A percentile compares a stretch with the other conserved stretches of the same genome.
Conservation (phyloP, 2,888 invertebrate genomes). For the Blastobasis adustella region DNA sequence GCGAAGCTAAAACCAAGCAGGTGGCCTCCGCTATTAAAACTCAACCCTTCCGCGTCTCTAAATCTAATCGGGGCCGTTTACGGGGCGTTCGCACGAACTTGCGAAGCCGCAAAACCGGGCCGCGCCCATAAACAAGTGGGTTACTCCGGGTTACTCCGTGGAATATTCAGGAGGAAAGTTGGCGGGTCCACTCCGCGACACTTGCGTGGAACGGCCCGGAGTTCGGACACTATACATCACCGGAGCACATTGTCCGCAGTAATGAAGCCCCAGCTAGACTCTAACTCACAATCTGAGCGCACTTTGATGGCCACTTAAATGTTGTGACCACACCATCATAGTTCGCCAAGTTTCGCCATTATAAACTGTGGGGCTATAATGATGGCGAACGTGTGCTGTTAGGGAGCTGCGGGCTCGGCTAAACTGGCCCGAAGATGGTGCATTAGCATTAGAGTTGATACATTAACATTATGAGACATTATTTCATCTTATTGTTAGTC, state of each 20-base stretch:
- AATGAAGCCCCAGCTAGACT: conserved; percentile 59
- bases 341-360: conserved; percentile 52
- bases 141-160: conserved; percentile 33
- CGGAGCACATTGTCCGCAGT: conserved; percentile 54
- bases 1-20: conserved; percentile 3
- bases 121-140: conserved; percentile 57
- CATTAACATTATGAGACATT: too few species aligned
- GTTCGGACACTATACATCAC: conserved; percentile 37
- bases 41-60: conserved; percentile 28
- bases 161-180: conserved; percentile 73
- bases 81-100: conserved; percentile 52
- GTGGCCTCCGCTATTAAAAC: conserved; percentile 19
- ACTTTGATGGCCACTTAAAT: conserved; percentile 66
- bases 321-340: conserved; percentile 48
- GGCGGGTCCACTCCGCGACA: conserved; percentile 51
- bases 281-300: conserved; percentile 63
- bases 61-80: conserved; percentile 52
- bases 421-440: too few species aligned
- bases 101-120: conserved; percentile 51
- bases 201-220: conserved; percentile 62
- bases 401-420: too few species aligned
- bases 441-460: too few species aligned
- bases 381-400: too few species aligned
- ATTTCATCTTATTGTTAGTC: too few species aligned
- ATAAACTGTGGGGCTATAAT: conserved; percentile 33